Evolutionary conservation across 1,140 invertebrate species (phyloP).

Genomic region (Drosophila pruinosa): DNA sequence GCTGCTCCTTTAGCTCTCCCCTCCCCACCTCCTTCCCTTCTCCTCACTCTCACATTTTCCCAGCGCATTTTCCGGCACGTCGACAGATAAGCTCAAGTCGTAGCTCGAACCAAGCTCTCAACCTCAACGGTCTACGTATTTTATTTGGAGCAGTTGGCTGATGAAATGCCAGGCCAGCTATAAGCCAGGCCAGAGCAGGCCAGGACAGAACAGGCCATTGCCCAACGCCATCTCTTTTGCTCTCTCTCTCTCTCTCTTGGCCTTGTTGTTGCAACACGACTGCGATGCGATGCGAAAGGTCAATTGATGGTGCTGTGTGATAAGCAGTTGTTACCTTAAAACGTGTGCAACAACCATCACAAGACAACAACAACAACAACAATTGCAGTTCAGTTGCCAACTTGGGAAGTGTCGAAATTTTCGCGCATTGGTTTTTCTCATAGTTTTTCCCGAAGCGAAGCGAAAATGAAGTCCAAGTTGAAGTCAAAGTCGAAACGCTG

Average conservation of each 20-base stretch:
- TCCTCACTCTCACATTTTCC: slow-evolving; percentile 46
- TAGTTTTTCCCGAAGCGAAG: not conserved
- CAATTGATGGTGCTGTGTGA: slow-evolving; percentile 75
- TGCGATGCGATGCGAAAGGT: slow-evolving; percentile 69
- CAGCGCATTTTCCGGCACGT: slow-evolving; percentile 61
- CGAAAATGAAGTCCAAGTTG: not conserved
- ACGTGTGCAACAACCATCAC: slow-evolving; percentile 60
- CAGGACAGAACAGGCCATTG: not conserved
- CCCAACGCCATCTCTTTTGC: not conserved
- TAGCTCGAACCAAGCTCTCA: not conserved
- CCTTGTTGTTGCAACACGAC: slow-evolving; percentile 47
- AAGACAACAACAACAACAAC: slow-evolving; percentile 16
- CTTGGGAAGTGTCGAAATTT: slow-evolving; percentile 60
- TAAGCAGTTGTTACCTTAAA: slow-evolving; percentile 76
- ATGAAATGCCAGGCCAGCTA: slow-evolving; percentile 54
- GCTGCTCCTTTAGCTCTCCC: not conserved
- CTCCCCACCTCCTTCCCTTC: not conserved
- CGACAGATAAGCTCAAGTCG: slow-evolving; percentile 28
- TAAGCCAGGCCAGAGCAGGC: no score
- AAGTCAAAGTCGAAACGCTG: not conserved
- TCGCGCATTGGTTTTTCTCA: slow-evolving; percentile 46
- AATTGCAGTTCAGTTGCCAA: not conserved
- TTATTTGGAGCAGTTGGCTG: slow-evolving; percentile 73
- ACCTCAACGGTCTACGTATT: slow-evolving; percentile 39
- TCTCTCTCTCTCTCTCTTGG: not conserved